Conservation (phyloP, 2,888 invertebrate species). For the Chironomus tentans region DNA sequence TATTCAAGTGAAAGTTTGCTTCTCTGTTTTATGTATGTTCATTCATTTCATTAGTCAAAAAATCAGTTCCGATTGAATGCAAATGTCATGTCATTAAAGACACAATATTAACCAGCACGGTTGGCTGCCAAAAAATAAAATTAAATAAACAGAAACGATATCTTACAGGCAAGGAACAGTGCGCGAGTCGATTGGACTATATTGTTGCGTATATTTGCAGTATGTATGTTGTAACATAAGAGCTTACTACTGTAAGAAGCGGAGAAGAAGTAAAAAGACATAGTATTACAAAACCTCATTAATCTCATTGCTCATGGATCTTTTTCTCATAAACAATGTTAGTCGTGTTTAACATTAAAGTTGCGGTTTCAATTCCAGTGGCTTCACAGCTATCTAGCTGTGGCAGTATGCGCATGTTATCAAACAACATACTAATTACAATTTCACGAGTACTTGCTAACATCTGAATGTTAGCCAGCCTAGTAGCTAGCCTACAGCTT, state of each 20-base stretch:
- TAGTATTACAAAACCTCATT: background rate
- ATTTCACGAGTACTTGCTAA: slow-evolving; percentile 8
- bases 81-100: background rate
- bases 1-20: background rate
- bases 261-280: background rate
- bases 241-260: too few relatives aligned
- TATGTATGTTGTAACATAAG: background rate
- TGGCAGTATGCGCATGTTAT: background rate
- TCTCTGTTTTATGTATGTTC: too few relatives aligned
- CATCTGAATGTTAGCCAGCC: background rate
- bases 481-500: background rate
- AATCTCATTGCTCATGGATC: slow-evolving; percentile 1
- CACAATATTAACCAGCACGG: background rate
- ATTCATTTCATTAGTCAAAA: background rate
- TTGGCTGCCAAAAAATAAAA: background rate
- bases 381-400: background rate
- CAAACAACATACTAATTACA: background rate
- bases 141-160: too few relatives aligned
- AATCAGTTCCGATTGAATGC: background rate
- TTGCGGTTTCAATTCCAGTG: slow-evolving; percentile 1
- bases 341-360: background rate
- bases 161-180: too few relatives aligned
- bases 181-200: background rate
- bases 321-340: background rate
- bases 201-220: background rate